These are phyloP conservation scores for Aurelia aurita DNA, from an alignment of 30 jellyfish, hydroid and myxozoan genomes.

Conservation along the genomic window DNA sequence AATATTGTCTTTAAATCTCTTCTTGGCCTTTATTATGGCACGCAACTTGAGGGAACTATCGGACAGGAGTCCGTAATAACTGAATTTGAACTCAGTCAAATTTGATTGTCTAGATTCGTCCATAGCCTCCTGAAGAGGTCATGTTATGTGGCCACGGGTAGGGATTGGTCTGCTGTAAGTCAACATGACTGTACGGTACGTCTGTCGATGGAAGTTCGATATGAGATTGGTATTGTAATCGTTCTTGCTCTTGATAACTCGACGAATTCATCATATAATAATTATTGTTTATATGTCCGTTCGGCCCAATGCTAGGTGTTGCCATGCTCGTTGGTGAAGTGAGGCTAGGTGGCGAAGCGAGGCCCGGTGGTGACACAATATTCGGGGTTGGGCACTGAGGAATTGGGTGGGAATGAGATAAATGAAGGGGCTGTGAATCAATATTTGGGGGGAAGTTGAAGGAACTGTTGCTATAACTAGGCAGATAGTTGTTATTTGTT, in stretches of 20 bases:
- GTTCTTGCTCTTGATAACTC: conserved; percentile 40
- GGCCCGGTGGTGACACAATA: conserved; percentile 30
- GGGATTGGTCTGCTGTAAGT: conserved; percentile 64
- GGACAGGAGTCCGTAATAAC: no score
- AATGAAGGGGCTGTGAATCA: conserved; percentile 8
- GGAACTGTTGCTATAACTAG: conserved; percentile 13
- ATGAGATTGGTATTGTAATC: conserved; percentile 33
- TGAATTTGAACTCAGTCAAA: no score
- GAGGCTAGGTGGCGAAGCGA: conserved; percentile 31
- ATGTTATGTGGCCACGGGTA: conserved; percentile 62
- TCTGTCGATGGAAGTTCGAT: conserved; percentile 43
- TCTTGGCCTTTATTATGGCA: no score
- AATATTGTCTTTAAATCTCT: no score
- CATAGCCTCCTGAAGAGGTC: conserved; percentile 28
- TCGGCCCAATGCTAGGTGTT: background rate
- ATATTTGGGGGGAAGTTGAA: conserved; percentile 46
- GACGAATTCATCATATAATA: conserved; percentile 38
- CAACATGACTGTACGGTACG: conserved; percentile 58
- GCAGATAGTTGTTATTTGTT: conserved; percentile 56
- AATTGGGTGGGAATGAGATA: conserved; percentile 33
- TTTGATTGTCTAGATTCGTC: conserved; percentile 25
- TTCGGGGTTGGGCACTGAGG: conserved; percentile 23
- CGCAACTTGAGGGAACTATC: no score
- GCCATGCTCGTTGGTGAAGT: conserved; percentile 5
- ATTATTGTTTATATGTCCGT: conserved; percentile 21